Conservation (phyloP, 2,797 vertebrate species). For the Enteromius trimaculatus region DNA sequence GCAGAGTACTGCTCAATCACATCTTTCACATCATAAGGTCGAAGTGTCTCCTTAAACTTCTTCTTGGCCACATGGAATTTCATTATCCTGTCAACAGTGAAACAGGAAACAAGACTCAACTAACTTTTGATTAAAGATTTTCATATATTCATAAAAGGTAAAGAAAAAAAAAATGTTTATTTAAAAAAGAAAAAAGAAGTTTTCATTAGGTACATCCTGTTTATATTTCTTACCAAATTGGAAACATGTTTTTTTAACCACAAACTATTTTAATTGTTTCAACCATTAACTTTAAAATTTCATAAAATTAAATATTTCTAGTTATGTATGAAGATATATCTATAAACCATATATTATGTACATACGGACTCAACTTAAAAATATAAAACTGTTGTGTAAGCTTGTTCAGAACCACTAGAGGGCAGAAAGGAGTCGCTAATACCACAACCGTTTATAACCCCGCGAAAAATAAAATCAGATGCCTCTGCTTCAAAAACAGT, state of each 20-base stretch:
- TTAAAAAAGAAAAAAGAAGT: not conserved
- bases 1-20: constrained; percentile 99
- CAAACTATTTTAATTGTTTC: not conserved
- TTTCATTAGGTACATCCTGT: not conserved
- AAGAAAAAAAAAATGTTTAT: not conserved
- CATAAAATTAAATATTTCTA: not conserved
- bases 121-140: constrained; percentile 3
- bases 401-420: constrained; percentile 60
- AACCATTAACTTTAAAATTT: not conserved
- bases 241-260: not conserved
- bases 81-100: constrained; percentile 85
- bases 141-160: not conserved
- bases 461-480: constrained; percentile 14
- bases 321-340: not conserved
- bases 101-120: not conserved
- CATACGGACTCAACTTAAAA: too few species aligned
- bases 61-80: constrained; percentile 98
- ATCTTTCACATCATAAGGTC: constrained; percentile 97
- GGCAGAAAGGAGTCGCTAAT: constrained; percentile 54
- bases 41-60: constrained; percentile 96
- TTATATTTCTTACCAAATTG: not conserved
- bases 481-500: not conserved
- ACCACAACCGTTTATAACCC: not conserved
- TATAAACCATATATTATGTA: not conserved
- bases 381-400: not conserved